Evolutionary conservation across 2,113 vertebrate genomes (phyloP), one percentile per base, ranked within the genome.

Genomic region (Corydoras sp.): DNA sequence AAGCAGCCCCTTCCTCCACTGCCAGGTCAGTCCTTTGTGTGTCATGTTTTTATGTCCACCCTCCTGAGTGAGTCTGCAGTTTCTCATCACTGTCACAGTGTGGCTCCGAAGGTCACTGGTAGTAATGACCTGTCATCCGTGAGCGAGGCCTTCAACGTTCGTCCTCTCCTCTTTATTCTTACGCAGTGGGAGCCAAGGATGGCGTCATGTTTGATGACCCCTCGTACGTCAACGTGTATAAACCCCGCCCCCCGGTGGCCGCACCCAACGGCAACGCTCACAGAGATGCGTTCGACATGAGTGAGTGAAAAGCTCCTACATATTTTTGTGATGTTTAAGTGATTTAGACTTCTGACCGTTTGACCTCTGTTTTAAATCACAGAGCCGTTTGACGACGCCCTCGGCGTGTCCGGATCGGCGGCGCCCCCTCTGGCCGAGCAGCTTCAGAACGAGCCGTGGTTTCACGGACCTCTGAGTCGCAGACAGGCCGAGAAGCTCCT

Each of bases 321-420:
- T 4, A 4, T 4, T 6, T n/a, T 13, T 56, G 6, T 13, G 18
- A 24, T 24, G 18, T 24, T 24, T 24, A 24, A 13, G 7, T 50
- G 48, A n/a, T 24, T 50, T 5, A 24, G 3, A 15, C 15, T 12
- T 65, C 35, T 5, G 7, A 43, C 35, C 35, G 4, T 43, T 8
- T 43, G 7, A 43, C 35, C 35, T 43, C 7, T 43, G 4, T 8
- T 43, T 43, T 43, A 43, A 43, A 10, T 14, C 2, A 2, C 82
- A 98, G 96, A 98, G 76, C 96, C 96, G 0, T 97, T 99, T 5
- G 95, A 99, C 58, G 95, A 97, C 3, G 95, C 96, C 10, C 86
- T 98, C 48, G 89, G 90, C 0, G 91, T 89, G 30, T 82, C 88
- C 0, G 81, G 68, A 3, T 79, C 88, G 12, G 80, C 87, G 10